Percentiles rank a stretch among this genome's conserved stretches.
These are phyloP conservation scores for Phoebastria nigripes DNA, from an alignment of 2,797 vertebrate species.

Conservation along the genomic window DNA sequence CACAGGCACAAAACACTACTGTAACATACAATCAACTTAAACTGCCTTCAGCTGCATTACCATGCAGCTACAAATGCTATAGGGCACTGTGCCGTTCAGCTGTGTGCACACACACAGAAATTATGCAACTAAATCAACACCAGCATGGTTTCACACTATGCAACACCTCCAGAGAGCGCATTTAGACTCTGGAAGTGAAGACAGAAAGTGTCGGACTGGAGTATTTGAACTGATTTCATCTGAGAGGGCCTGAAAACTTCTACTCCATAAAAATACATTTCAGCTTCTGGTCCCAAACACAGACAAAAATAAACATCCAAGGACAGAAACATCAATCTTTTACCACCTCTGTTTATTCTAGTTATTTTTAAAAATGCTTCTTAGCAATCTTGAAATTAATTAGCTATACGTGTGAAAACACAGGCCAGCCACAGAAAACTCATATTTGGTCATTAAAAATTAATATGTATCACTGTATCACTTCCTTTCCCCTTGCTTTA, in stretches of 20 bases:
- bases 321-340: not conserved
- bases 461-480: not conserved
- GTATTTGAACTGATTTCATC: not conserved
- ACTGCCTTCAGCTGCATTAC: not conserved
- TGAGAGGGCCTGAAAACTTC: not conserved
- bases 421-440: not conserved
- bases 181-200: not conserved
- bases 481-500: not conserved
- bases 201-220: not conserved
- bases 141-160: rapidly evolving
- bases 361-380: not conserved
- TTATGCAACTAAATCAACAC: not conserved
- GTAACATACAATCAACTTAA: not conserved
- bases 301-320: not conserved
- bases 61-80: not conserved
- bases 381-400: not conserved
- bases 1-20: not conserved
- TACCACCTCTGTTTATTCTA: not conserved
- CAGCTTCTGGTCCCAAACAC: not conserved
- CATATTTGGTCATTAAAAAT: not conserved
- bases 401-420: not conserved
- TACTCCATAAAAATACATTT: not conserved
- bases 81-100: rapidly evolving
- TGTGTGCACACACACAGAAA: rapidly evolving
- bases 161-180: not conserved